Percentiles rank a stretch among this genome's conserved stretches.
phyloP scores from a whole-genome alignment of 2,113 vertebrate species.

The Phaethornis superciliosus region DNA sequence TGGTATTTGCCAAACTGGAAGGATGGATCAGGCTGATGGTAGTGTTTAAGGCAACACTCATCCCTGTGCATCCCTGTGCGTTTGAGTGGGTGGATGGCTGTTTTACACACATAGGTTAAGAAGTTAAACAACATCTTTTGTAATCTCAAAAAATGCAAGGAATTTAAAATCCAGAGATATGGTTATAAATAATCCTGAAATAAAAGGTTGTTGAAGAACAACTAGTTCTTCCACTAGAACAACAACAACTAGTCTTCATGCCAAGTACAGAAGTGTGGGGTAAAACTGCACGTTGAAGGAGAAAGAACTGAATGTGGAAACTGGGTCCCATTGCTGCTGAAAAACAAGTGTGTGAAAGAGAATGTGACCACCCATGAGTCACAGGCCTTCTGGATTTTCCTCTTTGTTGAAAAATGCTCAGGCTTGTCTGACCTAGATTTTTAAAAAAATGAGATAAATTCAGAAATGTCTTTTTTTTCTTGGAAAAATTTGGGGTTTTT shows the following conservation, averaged over 20 bases:
- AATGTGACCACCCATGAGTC: background rate
- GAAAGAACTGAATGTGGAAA: background rate
- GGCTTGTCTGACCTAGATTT: background rate
- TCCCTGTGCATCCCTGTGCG: background rate
- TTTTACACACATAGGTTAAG: background rate
- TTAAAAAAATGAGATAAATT: background rate
- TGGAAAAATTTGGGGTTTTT: background rate
- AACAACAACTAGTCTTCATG: background rate
- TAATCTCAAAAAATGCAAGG: background rate
- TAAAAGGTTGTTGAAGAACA: background rate
- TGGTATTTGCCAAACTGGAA: background rate
- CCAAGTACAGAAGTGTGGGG: background rate
- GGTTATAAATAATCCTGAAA: background rate
- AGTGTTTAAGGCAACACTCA: background rate
- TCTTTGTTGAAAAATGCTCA: background rate
- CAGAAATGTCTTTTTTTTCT: background rate
- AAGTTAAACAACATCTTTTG: background rate
- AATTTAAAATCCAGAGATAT: background rate
- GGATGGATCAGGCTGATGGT: background rate
- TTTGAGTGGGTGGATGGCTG: background rate
- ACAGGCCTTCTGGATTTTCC: background rate
- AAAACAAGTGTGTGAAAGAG: background rate
- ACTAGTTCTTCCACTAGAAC: too few relatives aligned
- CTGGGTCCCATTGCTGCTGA: background rate
- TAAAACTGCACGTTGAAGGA: background rate